These are phyloP conservation scores for Asobara japonica DNA, from an alignment of 1,140 invertebrate genomes.

Conservation along the genomic window DNA sequence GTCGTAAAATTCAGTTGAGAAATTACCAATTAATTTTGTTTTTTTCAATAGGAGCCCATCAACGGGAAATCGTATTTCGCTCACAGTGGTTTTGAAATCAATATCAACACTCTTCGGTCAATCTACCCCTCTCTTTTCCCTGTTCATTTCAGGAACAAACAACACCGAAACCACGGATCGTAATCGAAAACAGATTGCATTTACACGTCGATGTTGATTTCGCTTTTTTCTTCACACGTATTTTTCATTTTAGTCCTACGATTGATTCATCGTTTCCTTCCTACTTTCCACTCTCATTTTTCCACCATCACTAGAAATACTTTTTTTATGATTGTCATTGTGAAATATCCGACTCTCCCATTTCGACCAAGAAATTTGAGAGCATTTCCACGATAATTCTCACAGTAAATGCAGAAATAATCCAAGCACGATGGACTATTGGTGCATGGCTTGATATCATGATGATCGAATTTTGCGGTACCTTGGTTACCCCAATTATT, in stretches of 20 bases:
- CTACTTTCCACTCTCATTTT: neutral
- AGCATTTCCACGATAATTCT: neutral
- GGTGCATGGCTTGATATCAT: neutral
- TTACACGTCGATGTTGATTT: slow-evolving; percentile 21
- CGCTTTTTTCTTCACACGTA: neutral
- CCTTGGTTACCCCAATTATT: slow-evolving; percentile 49
- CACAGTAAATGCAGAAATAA: neutral
- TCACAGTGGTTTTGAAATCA: slow-evolving; percentile 24
- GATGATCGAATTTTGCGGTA: neutral
- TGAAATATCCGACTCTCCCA: neutral
- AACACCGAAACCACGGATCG: slow-evolving; percentile 19
- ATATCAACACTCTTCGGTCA: slow-evolving; percentile 23
- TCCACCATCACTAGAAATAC: neutral
- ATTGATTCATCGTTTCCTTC: slow-evolving; percentile 13
- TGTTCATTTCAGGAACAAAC: slow-evolving; percentile 30
- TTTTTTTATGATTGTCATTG: neutral
- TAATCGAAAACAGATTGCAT: slow-evolving; percentile 29
- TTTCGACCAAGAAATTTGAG: neutral
- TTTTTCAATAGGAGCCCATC: neutral
- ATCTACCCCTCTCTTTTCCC: neutral
- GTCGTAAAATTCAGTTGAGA: neutral
- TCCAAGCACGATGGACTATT: neutral
- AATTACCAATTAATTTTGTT: neutral
- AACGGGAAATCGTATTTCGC: slow-evolving; percentile 19
- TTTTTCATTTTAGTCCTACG: neutral